phyloP scores from a whole-genome alignment of 2,797 vertebrate genomes.

The Sphaeramia orbicularis region DNA sequence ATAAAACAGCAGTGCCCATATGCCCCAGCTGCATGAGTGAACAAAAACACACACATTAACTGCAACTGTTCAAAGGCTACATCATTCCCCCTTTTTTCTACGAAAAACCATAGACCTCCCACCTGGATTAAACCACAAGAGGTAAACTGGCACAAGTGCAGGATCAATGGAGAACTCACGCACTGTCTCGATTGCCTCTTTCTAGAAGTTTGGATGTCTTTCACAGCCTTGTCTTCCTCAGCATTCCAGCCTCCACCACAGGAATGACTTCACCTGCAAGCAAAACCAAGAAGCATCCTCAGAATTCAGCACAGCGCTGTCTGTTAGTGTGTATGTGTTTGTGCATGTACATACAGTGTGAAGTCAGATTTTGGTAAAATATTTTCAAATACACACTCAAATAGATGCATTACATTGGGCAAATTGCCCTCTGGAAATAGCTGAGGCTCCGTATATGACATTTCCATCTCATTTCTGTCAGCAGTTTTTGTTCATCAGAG shows the following conservation, averaged over 20 bases:
- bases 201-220: slow-evolving; percentile 25
- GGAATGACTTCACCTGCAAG: slow-evolving; percentile 69
- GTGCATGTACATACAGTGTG: background rate
- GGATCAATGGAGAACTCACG: slow-evolving; percentile 29
- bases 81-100: background rate
- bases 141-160: slow-evolving; percentile 16
- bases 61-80: background rate
- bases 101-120: slow-evolving; percentile 26
- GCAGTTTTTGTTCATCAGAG: background rate
- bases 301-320: slow-evolving; percentile 22
- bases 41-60: background rate
- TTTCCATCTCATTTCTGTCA: background rate
- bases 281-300: slow-evolving; percentile 44
- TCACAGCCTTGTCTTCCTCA: slow-evolving; percentile 14
- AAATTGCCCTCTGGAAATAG: slow-evolving; percentile 16
- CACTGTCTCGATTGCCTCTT: background rate
- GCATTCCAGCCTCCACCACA: slow-evolving; percentile 62
- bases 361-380: background rate
- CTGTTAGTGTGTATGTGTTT: slow-evolving; percentile 17
- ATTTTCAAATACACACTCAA: background rate
- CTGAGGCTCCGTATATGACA: background rate
- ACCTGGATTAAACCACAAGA: slow-evolving; percentile 30
- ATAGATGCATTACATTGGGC: slow-evolving; percentile 6
- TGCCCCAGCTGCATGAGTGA: background rate
- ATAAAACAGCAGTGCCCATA: background rate